Conservation (phyloP, 2,113 vertebrate species). For the Nannobrachium achirus region DNA sequence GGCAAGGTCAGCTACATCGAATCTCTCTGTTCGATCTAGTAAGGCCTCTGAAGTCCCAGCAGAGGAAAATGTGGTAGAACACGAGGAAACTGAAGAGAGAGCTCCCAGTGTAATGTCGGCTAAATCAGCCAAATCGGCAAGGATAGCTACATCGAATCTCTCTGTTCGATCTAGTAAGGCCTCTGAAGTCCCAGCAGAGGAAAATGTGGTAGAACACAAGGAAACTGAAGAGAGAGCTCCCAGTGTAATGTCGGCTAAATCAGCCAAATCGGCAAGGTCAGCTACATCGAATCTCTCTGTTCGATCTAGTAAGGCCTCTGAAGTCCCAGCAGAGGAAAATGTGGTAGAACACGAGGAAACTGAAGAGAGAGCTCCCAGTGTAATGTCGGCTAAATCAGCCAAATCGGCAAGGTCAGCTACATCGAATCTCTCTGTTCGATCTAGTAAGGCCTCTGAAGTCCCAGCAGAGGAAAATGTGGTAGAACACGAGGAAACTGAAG, state of each 20-base stretch:
- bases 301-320: no score
- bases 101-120: not conserved
- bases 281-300: no score
- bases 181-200: no score
- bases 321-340: no score
- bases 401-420: conserved; percentile 46
- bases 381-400: conserved; percentile 25
- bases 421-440: conserved; percentile 49
- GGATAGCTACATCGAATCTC: conserved; percentile 42
- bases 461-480: conserved; percentile 12
- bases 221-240: conserved; percentile 9
- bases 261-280: no score
- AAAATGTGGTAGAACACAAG: not conserved
- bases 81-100: conserved; percentile 15
- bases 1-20: conserved; percentile 16
- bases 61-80: not conserved
- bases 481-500: conserved; percentile 21
- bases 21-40: conserved; percentile 22
- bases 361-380: conserved; percentile 28
- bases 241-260: conserved; percentile 50
- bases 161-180: conserved; percentile 48
- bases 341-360: not conserved
- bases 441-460: conserved; percentile 12
- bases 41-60: conserved; percentile 5
- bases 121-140: conserved; percentile 1